A percentile compares a stretch with the other conserved stretches of the same genome.
Evolutionary conservation across 2,797 vertebrate genomes (phyloP).

Genomic region (Enteromius afrohamiltoni): DNA sequence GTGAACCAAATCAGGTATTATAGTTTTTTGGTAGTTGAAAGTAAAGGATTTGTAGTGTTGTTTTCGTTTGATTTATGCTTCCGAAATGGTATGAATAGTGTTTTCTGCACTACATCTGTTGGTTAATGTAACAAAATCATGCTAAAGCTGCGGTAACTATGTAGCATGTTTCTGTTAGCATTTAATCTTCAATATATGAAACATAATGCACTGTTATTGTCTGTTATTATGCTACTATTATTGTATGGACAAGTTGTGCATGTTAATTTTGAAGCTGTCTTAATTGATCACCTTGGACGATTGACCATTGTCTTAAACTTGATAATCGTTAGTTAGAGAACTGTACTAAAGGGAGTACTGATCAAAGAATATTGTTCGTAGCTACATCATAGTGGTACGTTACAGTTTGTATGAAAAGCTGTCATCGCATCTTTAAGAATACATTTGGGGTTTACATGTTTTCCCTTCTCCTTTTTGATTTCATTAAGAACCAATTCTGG

Average conservation of each 20-base stretch:
- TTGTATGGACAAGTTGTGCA: constrained; percentile 11
- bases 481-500: constrained; percentile 91
- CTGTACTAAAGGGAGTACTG: background rate
- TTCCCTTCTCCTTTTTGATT: constrained; percentile 89
- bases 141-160: background rate
- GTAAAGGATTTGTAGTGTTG: constrained; percentile 1
- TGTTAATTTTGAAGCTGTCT: constrained; percentile 11
- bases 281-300: constrained; percentile 8
- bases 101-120: background rate
- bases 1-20: background rate
- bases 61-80: constrained; percentile 1
- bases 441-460: constrained; percentile 83
- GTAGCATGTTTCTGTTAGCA: constrained; percentile 14
- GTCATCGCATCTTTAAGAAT: constrained; percentile 50
- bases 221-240: background rate
- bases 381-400: background rate
- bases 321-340: background rate
- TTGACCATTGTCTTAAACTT: background rate
- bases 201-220: background rate
- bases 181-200: background rate
- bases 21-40: background rate
- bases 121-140: background rate
- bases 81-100: background rate
- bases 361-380: background rate
- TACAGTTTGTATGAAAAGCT: constrained; percentile 34